These are phyloP conservation scores for Nemoura dubitans DNA, from an alignment of 2,888 invertebrate genomes.

Conservation along the genomic window DNA sequence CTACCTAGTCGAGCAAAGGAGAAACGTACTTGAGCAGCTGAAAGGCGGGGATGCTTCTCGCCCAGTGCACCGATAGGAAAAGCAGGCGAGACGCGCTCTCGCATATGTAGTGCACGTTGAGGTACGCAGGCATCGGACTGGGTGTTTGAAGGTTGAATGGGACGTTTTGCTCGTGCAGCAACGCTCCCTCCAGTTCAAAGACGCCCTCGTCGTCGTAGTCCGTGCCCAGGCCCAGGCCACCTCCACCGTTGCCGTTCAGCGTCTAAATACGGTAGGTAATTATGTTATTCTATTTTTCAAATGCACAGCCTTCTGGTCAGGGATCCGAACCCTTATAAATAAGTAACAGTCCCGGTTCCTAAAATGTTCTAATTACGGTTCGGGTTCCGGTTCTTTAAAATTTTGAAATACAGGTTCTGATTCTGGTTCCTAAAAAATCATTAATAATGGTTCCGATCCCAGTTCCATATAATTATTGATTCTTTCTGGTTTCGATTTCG, in stretches of 20 bases:
- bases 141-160: slow-evolving; percentile 81
- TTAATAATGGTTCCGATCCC: no score
- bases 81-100: slow-evolving; percentile 93
- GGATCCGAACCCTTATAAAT: no score
- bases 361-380: no score
- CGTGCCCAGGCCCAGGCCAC: slow-evolving; percentile 52
- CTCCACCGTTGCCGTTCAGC: slow-evolving; percentile 52
- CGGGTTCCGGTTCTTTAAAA: no score
- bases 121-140: slow-evolving; percentile 83
- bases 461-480: no score
- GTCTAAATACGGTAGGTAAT: slow-evolving; percentile 47
- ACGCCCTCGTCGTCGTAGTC: slow-evolving; percentile 55
- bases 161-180: slow-evolving; percentile 74
- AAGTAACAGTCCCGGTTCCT: no score
- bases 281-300: no score
- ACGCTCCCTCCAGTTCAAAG: slow-evolving; percentile 66
- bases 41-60: slow-evolving; percentile 84
- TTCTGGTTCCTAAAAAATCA: no score
- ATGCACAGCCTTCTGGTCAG: no score
- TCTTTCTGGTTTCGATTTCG: no score
- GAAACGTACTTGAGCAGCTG: slow-evolving; percentile 75
- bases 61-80: slow-evolving; percentile 91
- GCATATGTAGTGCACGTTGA: slow-evolving; percentile 93
- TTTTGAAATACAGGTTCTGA: no score
- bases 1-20: no score